Conservation (phyloP, 2,888 invertebrate species). For the Scrobipalpa costella region DNA sequence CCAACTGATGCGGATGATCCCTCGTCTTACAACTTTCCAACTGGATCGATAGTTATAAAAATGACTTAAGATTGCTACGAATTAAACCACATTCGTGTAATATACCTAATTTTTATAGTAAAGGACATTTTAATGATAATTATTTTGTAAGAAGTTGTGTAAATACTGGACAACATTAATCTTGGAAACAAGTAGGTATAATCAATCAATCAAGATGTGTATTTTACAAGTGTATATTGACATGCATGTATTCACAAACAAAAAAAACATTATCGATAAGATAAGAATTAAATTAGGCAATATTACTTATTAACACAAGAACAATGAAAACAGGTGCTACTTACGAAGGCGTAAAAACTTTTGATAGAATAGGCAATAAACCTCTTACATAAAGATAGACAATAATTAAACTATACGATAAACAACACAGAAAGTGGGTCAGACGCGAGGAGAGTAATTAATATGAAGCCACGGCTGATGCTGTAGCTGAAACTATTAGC, state of each 20-base stretch:
- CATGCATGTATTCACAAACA: too few species aligned
- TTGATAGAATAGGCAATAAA: slow-evolving; percentile 25
- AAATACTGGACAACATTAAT: too few species aligned
- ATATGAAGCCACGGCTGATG: slow-evolving; percentile 39
- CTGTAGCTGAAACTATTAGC: slow-evolving; percentile 38
- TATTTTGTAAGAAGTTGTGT: too few species aligned
- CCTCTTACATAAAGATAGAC: slow-evolving; percentile 42
- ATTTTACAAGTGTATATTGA: too few species aligned
- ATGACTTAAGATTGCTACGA: background rate
- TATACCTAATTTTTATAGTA: background rate
- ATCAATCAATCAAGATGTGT: too few species aligned
- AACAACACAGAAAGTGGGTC: slow-evolving; percentile 56
- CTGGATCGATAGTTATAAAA: background rate
- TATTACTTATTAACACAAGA: too few species aligned
- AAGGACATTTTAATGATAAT: background rate
- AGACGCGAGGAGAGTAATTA: slow-evolving; percentile 50
- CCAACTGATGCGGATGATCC: background rate
- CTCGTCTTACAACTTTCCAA: background rate
- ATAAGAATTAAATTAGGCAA: too few species aligned
- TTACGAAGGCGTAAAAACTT: background rate
- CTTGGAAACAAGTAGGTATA: too few species aligned
- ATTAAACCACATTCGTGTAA: background rate
- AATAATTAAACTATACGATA: slow-evolving; percentile 48
- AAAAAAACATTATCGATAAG: too few species aligned
- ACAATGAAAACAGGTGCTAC: background rate